Conservation (phyloP, 2,888 invertebrate species). For the Tipula helvola region DNA sequence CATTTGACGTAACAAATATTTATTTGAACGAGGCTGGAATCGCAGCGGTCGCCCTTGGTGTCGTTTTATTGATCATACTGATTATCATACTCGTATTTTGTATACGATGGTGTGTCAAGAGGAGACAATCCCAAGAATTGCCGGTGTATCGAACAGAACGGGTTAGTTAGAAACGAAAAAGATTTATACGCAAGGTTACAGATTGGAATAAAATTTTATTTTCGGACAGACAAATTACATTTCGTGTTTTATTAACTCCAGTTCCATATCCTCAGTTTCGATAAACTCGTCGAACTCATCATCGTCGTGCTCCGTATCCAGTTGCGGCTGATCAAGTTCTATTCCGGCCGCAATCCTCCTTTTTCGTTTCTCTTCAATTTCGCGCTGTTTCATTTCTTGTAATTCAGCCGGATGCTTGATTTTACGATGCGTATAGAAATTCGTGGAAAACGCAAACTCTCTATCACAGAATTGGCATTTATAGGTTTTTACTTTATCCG, state of each 20-base stretch:
- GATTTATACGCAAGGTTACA: background rate
- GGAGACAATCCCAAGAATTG: conserved; percentile 44
- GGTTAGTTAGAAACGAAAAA: background rate
- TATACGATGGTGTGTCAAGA: conserved; percentile 47
- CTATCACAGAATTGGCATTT: conserved; percentile 16
- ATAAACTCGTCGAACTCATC: background rate
- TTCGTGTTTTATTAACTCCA: background rate
- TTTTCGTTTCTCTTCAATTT: conserved; percentile 7
- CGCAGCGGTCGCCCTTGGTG: conserved; percentile 57
- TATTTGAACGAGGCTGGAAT: conserved; percentile 40
- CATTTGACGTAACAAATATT: conserved; percentile 45
- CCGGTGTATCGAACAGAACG: conserved; percentile 38
- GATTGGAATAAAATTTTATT: background rate
- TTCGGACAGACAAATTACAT: background rate
- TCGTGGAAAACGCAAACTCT: conserved; percentile 15
- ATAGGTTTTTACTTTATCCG: background rate
- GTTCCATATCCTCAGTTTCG: background rate
- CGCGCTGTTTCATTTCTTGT: conserved; percentile 10
- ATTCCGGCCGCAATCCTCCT: background rate
- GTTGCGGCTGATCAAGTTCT: background rate
- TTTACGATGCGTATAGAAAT: conserved; percentile 17
- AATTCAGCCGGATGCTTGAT: conserved; percentile 15
- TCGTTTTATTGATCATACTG: conserved; percentile 47
- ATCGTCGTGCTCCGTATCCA: background rate
- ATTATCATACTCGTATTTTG: conserved; percentile 43